Base-by-base conservation (phyloP, 2,113 vertebrate species). In the Cebidichthys violaceus region DNA sequence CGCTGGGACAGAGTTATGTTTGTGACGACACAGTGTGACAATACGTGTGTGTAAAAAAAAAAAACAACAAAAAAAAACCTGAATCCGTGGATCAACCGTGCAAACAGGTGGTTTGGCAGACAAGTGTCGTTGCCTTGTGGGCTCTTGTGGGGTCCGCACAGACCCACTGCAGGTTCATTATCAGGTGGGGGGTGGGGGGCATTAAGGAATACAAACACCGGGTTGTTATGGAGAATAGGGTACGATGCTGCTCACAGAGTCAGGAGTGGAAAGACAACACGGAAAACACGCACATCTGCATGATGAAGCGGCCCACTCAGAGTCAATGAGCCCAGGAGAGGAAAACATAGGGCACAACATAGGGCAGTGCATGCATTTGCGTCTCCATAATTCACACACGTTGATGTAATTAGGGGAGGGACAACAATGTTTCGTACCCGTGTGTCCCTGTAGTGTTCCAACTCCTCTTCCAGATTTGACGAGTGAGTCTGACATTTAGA, bases 271-370 rank as follows among this genome's bases (percentile, higher is more conserved):
- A 55, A 75, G 55, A 81, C 35, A 68, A 22, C 37, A 74, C 0
- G 1, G 37, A 67, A 84, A 82, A 68, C 62, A 81, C 62, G 41
- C 68, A 59, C 73, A 82, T 85, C 72, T 77, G 76, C 33, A 67
- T 84, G 62, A 86, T 82, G 62, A 83, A 79, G 66, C 57, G 65
- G 60, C 69, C 70, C 70, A 68, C 84, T 88, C 31, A 59, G 45
- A 81, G 68, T 68, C 75, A 75, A 67, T 82, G 81, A 87, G 78
- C 72, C 68, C 20, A 1, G 20, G 29, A 71, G 13, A 64, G 35
- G 27, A 33, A 64, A 50, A 74, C 54, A n/a, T n/a, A n/a, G n/a
- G n/a, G 50, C 52, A 45, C 39, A 72, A 43, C 33, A 60, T 29
- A 65, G 14, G 15, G 39, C 37, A 71, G 67, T 39, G 61, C 20